Conservation (phyloP, 2,888 invertebrate species). For the Eupithecia centaureata region DNA sequence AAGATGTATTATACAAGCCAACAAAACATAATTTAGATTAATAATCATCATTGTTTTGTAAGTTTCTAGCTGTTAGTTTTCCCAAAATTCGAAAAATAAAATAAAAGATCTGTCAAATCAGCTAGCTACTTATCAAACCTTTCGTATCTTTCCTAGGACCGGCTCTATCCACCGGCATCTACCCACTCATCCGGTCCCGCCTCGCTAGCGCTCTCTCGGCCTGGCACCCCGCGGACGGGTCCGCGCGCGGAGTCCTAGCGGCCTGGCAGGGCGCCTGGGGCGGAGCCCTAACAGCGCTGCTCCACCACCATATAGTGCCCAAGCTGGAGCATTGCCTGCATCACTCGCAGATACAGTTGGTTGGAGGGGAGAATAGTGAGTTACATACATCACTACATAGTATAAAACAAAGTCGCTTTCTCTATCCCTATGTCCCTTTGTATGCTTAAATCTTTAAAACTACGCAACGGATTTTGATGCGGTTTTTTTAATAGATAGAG, state of each 20-base stretch:
- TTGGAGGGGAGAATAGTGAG: constrained; percentile 69
- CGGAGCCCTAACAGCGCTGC: constrained; percentile 85
- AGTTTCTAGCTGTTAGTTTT: no score
- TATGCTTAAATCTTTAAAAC: no score
- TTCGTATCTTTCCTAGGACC: constrained; percentile 52
- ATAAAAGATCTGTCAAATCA: no score
- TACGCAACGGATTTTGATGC: no score
- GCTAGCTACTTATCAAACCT: background rate
- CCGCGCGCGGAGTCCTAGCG: constrained; percentile 94
- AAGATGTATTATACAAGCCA: no score
- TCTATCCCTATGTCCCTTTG: no score
- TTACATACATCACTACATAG: constrained; percentile 19
- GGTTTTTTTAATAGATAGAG: no score
- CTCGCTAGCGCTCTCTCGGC: constrained; percentile 93
- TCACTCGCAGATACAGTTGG: constrained; percentile 72
- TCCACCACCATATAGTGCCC: constrained; percentile 93
- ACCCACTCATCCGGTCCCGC: constrained; percentile 96
- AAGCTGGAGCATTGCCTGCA: constrained; percentile 90
- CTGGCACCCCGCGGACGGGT: constrained; percentile 98
- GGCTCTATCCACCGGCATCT: constrained; percentile 86
- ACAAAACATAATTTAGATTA: no score
- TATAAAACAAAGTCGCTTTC: no score
- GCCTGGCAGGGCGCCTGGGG: constrained; percentile 92
- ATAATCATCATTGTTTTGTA: no score
- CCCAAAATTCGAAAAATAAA: no score